A percentile compares a stretch with the other conserved stretches of the same genome.
Conservation (phyloP, 2,888 invertebrate genomes). For the Acholoe squamosa region DNA sequence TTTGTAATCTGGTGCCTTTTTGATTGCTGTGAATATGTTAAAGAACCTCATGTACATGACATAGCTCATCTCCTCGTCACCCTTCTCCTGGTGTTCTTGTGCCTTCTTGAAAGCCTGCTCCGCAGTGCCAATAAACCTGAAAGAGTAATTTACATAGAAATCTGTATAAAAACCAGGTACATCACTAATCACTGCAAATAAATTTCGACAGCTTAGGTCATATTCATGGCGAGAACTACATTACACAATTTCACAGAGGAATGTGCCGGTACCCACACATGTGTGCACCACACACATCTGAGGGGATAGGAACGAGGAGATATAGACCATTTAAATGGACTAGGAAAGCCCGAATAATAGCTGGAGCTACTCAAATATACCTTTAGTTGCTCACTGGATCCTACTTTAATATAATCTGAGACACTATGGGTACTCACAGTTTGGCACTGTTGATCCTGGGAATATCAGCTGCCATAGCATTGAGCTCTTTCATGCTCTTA, state of each 20-base stretch:
- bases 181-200: too few species aligned
- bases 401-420: not conserved
- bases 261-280: too few species aligned
- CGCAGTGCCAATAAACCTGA: constrained; percentile 78
- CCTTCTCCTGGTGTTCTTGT: constrained; percentile 72
- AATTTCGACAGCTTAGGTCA: too few species aligned
- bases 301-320: too few species aligned
- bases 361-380: too few species aligned
- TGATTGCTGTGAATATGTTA: constrained; percentile 77
- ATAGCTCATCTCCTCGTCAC: constrained; percentile 82
- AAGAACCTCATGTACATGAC: constrained; percentile 82
- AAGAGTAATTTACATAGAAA: constrained; percentile 48
- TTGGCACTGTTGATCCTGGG: constrained; percentile 55
- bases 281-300: too few species aligned
- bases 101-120: constrained; percentile 79
- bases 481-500: constrained; percentile 45
- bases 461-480: constrained; percentile 37
- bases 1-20: constrained; percentile 79
- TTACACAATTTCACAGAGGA: too few species aligned
- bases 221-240: too few species aligned
- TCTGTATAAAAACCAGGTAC: too few species aligned
- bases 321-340: too few species aligned
- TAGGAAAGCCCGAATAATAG: too few species aligned
- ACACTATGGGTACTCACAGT: constrained; percentile 27
- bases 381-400: too few species aligned